Base-by-base conservation (phyloP, 2,888 invertebrate genomes). In the Synanthedon andrenaeformis region DNA sequence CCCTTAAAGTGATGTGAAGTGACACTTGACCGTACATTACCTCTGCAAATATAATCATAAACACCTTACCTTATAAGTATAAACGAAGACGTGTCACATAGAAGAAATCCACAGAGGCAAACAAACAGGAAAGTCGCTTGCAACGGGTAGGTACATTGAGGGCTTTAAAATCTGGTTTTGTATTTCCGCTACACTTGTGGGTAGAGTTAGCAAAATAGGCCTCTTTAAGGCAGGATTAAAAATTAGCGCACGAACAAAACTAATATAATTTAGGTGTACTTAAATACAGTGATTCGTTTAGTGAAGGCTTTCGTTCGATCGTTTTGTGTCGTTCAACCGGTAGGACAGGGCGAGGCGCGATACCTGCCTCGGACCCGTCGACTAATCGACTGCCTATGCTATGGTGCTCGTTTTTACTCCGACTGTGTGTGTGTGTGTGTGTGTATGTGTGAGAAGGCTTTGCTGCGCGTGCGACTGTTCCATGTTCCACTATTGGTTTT, bases 271-370 rank as follows among this genome's bases (percentile, higher is more conserved):
- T 61, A 49, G 12, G 55, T 58, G 63, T 60, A 57, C 57, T 56
- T 61, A 63, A 61, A 67, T 65, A 67, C 56, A 67, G 65, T 67
- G 65, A 68, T 77, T 78, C 78, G 78, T 75, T 72, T 66, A 59
- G 57, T 61, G 55, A 19, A 62, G 63, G 66, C 65, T 79, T 85
- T 86, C 86, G 86, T 85, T 86, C 86, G 85, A 79, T 86, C 86
- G 83, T 83, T 75, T 76, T 70, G 65, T 69, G 74, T 82, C 76
- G 77, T 76, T 74, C 62, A 69, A 78, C 82, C 78, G 82, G 82
- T 76, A 72, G 64, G 70, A 66, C 77, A 61, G 69, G 75, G 52
- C 54, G 41, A 52, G 56, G 64, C 74, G 66, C 69, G 66, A 63
- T 80, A 82, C 81, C 80, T 79, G 78, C 75, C 67, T 63, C 66